These are phyloP conservation scores for Drosophila willistoni DNA, from an alignment of 1,140 invertebrate species.

Conservation along the genomic window DNA sequence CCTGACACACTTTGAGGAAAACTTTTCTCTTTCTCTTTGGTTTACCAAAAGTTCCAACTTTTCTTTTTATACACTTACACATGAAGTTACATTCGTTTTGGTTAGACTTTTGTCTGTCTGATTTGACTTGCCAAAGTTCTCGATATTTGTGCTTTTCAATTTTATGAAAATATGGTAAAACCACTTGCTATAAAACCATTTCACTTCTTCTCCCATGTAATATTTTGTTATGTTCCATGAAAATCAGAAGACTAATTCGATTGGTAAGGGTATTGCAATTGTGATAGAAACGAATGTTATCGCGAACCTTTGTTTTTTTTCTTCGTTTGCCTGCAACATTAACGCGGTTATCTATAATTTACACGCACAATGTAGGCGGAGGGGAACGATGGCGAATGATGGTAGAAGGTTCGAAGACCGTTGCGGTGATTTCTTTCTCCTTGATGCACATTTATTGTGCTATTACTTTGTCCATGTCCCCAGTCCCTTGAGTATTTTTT, in stretches of 20 bases:
- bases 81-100: not conserved
- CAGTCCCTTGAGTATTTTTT: slow-evolving; percentile 58
- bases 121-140: too few relatives aligned
- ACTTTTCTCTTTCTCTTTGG: slow-evolving; percentile 6
- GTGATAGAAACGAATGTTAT: not conserved
- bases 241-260: not conserved
- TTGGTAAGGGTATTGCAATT: not conserved
- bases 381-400: not conserved
- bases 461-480: slow-evolving; percentile 49
- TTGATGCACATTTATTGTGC: slow-evolving; percentile 74
- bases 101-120: not conserved
- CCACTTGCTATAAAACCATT: too few relatives aligned
- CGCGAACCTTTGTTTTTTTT: slow-evolving; percentile 30
- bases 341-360: slow-evolving; percentile 79
- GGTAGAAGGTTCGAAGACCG: not conserved
- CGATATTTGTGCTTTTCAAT: too few relatives aligned
- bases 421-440: slow-evolving; percentile 52
- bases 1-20: slow-evolving; percentile 15
- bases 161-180: too few relatives aligned
- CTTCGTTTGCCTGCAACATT: slow-evolving; percentile 59
- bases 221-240: too few relatives aligned
- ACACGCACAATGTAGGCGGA: slow-evolving; percentile 50
- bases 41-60: slow-evolving; percentile 2
- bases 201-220: too few relatives aligned
- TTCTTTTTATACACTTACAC: not conserved